A percentile compares a stretch with the other conserved stretches of the same genome.
Evolutionary conservation across 2,888 invertebrate species (phyloP).

Genomic region (Teleiodes luculella): DNA sequence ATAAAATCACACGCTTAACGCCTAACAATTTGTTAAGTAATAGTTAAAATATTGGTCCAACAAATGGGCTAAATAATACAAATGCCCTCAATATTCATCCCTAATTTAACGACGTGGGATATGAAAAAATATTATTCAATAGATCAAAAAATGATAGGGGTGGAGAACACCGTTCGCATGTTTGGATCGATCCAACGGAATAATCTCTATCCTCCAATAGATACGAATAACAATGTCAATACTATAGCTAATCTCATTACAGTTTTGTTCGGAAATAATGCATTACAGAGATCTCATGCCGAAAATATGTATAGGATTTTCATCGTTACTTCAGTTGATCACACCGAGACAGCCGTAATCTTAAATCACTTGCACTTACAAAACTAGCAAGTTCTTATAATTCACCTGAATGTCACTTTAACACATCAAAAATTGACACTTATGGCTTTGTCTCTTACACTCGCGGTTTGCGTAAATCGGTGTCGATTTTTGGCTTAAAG

Average conservation of each 20-base stretch:
- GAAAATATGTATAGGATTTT: slow-evolving; percentile 55
- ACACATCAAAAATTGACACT: slow-evolving; percentile 67
- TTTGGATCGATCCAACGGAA: slow-evolving; percentile 66
- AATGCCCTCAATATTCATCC: slow-evolving; percentile 79
- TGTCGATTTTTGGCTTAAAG: slow-evolving; percentile 61
- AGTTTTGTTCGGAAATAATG: slow-evolving; percentile 73
- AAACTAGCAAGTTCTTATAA: slow-evolving; percentile 46
- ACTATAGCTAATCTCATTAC: slow-evolving; percentile 78
- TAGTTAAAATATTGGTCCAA: slow-evolving; percentile 80
- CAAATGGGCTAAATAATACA: slow-evolving; percentile 80
- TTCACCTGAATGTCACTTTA: slow-evolving; percentile 50
- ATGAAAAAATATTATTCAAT: slow-evolving; percentile 79
- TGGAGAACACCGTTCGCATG: slow-evolving; percentile 69
- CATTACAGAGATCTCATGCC: slow-evolving; percentile 67
- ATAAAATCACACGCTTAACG: slow-evolving; percentile 79
- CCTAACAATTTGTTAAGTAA: slow-evolving; percentile 79
- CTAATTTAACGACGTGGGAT: slow-evolving; percentile 78
- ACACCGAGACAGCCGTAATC: slow-evolving; percentile 69
- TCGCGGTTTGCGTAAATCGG: slow-evolving; percentile 44
- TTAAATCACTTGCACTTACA: slow-evolving; percentile 61
- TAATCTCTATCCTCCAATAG: slow-evolving; percentile 72
- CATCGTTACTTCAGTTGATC: slow-evolving; percentile 59
- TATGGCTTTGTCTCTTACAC: slow-evolving; percentile 40
- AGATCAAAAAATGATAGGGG: slow-evolving; percentile 77
- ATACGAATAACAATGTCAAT: slow-evolving; percentile 78